Evolutionary conservation across 2,797 vertebrate genomes (phyloP).

Genomic region (Limnodromus scolopaceus): DNA sequence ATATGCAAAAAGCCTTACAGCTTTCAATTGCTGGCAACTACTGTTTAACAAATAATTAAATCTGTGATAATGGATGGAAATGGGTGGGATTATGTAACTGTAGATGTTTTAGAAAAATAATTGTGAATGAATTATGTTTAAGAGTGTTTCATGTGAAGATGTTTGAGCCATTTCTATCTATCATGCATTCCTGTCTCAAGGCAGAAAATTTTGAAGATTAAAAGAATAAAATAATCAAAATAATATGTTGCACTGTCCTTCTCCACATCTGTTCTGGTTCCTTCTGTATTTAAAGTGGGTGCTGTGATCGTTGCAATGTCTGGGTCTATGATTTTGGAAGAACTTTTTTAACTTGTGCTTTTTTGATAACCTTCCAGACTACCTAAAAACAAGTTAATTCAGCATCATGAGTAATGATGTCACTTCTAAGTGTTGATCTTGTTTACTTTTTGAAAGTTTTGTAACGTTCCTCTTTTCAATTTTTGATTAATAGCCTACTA

Average conservation of each 20-base stretch:
- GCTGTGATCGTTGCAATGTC: background rate
- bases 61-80: constrained; percentile 83
- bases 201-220: constrained; percentile 92
- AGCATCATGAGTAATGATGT: background rate
- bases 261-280: background rate
- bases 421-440: background rate
- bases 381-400: background rate
- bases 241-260: constrained; percentile 26
- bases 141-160: constrained; percentile 89
- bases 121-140: constrained; percentile 85
- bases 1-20: constrained; percentile 80
- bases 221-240: constrained; percentile 81
- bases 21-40: constrained; percentile 80
- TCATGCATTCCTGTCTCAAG: constrained; percentile 96
- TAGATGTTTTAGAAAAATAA: constrained; percentile 82
- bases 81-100: constrained; percentile 80
- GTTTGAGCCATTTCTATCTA: constrained; percentile 97
- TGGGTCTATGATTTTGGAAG: background rate
- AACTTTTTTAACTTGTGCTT: background rate
- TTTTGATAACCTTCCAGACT: background rate
- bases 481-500: background rate
- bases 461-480: background rate
- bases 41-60: constrained; percentile 80
- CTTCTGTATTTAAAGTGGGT: background rate
- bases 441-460: background rate